Conservation (phyloP, 2,113 vertebrate genomes). For the Myotis brandtii region DNA sequence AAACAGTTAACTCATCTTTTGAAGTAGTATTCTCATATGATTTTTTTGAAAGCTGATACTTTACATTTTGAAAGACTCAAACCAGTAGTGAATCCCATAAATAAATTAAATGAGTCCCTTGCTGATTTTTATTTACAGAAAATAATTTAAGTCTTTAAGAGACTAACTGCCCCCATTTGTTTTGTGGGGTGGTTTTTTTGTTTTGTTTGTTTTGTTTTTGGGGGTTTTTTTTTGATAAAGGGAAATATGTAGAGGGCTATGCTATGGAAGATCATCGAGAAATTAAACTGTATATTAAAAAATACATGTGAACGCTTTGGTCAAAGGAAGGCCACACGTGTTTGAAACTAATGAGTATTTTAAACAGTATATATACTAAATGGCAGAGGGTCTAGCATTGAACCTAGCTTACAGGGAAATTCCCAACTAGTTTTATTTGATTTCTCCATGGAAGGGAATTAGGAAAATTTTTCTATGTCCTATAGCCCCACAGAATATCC, state of each 20-base stretch:
- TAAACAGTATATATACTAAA: background rate
- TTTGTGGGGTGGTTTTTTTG: too few relatives aligned
- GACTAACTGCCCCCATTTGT: background rate
- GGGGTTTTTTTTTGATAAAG: background rate
- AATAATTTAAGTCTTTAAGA: background rate
- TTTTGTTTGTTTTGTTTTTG: too few relatives aligned
- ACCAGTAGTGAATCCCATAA: background rate
- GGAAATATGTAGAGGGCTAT: background rate
- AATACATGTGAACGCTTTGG: background rate
- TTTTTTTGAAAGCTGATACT: slow-evolving; percentile 14
- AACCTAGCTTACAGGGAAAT: background rate
- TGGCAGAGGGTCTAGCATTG: background rate
- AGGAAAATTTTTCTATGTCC: background rate
- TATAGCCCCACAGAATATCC: background rate
- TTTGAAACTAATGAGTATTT: background rate
- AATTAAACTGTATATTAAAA: background rate
- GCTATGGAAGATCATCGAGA: background rate
- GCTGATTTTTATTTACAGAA: background rate
- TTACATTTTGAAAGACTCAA: slow-evolving; percentile 51
- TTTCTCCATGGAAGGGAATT: background rate
- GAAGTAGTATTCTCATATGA: slow-evolving; percentile 28
- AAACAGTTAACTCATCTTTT: slow-evolving; percentile 45
- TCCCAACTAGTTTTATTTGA: background rate
- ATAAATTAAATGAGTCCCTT: background rate
- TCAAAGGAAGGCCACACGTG: background rate